A percentile compares a stretch with the other conserved stretches of the same genome.
Conservation (phyloP, 2,113 vertebrate species). For the Pao palembangensis region DNA sequence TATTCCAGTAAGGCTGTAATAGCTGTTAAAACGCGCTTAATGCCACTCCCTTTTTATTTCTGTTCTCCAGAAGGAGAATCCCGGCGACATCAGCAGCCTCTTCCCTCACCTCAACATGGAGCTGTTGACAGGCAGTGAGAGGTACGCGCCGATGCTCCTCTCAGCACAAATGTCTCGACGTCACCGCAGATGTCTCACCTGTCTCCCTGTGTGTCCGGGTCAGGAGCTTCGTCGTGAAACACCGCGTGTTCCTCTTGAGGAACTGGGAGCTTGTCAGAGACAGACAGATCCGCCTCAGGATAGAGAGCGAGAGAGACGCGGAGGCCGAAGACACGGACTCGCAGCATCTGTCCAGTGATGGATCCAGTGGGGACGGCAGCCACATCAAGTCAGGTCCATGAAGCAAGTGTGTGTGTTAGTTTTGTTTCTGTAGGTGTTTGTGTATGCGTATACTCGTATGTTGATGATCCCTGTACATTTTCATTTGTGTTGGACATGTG, state of each 20-base stretch:
- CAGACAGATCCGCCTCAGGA: conserved; percentile 85
- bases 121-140: conserved; percentile 86
- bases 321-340: conserved; percentile 53
- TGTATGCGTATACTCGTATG: conserved; percentile 47
- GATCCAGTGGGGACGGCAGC: conserved; percentile 58
- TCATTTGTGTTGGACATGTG: conserved; percentile 21
- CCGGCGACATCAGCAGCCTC: conserved; percentile 75
- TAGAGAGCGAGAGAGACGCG: conserved; percentile 64
- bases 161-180: conserved; percentile 7
- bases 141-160: conserved; percentile 63
- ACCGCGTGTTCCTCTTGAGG: conserved; percentile 89
- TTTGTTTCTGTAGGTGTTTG: conserved; percentile 72
- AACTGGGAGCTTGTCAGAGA: conserved; percentile 93
- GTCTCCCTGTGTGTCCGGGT: conserved; percentile 18
- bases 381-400: conserved; percentile 77
- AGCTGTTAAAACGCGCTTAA: background rate
- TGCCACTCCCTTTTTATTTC: background rate
- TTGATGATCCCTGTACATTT: conserved; percentile 26
- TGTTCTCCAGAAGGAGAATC: conserved; percentile 48
- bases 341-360: conserved; percentile 30
- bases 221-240: conserved; percentile 92
- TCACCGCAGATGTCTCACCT: conserved; percentile 5
- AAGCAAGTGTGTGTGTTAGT: conserved; percentile 78
- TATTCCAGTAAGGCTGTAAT: background rate
- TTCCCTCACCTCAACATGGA: conserved; percentile 88